Evolutionary conservation across 2,113 vertebrate genomes (phyloP).

Genomic region (Eubucco bourcierii): DNA sequence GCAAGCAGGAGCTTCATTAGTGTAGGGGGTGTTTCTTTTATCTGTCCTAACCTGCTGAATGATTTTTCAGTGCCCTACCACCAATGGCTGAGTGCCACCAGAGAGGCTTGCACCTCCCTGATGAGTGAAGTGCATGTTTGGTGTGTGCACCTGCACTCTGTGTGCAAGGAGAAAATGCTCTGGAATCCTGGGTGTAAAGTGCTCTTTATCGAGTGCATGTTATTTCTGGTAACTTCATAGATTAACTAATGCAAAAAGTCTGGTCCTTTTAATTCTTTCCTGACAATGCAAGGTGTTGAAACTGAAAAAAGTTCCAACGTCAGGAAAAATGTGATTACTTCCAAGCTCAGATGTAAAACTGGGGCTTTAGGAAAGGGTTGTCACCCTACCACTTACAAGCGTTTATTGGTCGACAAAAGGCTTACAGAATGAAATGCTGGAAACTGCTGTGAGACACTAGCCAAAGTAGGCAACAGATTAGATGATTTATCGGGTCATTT

Average conservation of each 20-base stretch:
- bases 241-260: background rate
- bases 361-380: background rate
- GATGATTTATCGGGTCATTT: background rate
- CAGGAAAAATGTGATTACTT: constrained; percentile 15
- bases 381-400: background rate
- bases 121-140: background rate
- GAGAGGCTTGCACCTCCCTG: background rate
- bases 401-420: constrained; percentile 1
- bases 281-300: background rate
- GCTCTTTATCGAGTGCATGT: background rate
- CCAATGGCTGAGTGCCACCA: background rate
- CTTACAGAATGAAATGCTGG: background rate
- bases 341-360: background rate
- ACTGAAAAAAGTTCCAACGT: background rate
- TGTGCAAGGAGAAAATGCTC: background rate
- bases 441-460: background rate
- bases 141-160: background rate
- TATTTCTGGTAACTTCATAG: background rate
- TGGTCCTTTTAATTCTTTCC: background rate
- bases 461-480: background rate
- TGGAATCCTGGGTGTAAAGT: background rate
- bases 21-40: background rate
- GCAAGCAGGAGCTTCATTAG: background rate
- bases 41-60: background rate
- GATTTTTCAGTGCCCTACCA: background rate